phyloP scores from a whole-genome alignment of 2,888 invertebrate genomes.

The Euclidia mi region DNA sequence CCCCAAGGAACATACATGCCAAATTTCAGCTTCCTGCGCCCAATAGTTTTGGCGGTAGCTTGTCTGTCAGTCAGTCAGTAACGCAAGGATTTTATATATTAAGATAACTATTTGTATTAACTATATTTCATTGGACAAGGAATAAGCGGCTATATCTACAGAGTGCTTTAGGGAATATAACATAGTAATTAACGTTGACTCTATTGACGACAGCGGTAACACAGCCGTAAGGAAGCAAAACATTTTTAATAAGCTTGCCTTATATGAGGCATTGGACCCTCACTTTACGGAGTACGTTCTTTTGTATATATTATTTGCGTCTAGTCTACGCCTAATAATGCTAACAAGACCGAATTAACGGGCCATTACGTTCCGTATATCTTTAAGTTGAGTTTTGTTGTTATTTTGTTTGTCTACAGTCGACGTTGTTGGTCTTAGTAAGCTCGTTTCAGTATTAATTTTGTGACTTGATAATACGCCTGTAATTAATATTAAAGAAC shows the following conservation, averaged over 20 bases:
- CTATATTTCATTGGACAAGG: background rate
- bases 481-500: background rate
- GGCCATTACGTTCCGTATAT: background rate
- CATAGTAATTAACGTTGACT: conserved; percentile 35
- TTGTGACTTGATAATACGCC: background rate
- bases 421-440: background rate
- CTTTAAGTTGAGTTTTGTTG: background rate
- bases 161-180: conserved; percentile 20
- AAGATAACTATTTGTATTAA: no score
- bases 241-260: conserved; percentile 59
- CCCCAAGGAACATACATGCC: no score
- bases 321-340: conserved; percentile 5
- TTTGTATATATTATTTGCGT: conserved; percentile 23
- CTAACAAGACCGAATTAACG: no score
- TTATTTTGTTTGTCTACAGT: background rate
- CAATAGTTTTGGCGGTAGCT: no score
- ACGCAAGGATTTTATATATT: no score
- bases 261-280: conserved; percentile 30
- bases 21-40: no score
- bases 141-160: conserved; percentile 14
- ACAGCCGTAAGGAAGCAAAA: conserved; percentile 46
- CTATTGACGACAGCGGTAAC: conserved; percentile 27
- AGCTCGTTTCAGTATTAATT: background rate
- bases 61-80: no score
- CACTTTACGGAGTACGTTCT: conserved; percentile 28